Conservation (phyloP, 1,140 invertebrate species). For the Pollicipes pollicipes region DNA sequence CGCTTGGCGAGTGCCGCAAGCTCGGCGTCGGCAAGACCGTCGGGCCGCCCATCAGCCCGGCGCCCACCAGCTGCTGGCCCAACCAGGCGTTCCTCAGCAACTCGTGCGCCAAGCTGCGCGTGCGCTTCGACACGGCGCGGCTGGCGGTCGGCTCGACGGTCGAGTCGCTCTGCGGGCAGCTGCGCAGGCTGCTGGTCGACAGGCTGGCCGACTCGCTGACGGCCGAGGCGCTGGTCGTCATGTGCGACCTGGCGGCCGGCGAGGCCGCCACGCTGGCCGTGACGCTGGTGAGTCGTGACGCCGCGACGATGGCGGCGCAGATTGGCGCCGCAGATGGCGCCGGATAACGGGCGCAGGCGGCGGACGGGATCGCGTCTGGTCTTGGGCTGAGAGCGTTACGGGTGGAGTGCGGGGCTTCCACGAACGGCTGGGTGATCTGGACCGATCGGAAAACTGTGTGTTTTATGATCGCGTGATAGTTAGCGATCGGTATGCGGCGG, state of each 20-base stretch:
- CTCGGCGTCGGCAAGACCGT: constrained; percentile 51
- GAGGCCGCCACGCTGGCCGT: constrained; percentile 68
- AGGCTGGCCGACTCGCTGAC: constrained; percentile 31
- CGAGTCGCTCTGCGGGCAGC: constrained; percentile 44
- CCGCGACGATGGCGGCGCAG: too few relatives aligned
- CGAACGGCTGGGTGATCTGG: too few relatives aligned
- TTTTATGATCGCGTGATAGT: too few relatives aligned
- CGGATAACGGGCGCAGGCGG: too few relatives aligned
- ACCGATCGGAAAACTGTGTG: too few relatives aligned
- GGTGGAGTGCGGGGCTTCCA: too few relatives aligned
- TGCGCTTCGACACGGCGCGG: constrained; percentile 45
- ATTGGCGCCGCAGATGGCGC: not conserved
- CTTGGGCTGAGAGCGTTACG: too few relatives aligned
- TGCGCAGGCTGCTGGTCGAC: constrained; percentile 45
- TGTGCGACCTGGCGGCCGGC: constrained; percentile 59
- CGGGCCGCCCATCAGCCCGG: constrained; percentile 49
- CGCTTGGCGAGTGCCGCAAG: constrained; percentile 61
- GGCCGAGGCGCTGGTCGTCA: constrained; percentile 38
- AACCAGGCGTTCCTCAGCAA: constrained; percentile 46
- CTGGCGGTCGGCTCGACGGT: constrained; percentile 45
- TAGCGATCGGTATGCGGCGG: too few relatives aligned
- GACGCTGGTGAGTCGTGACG: constrained; percentile 48
- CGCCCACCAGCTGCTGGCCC: constrained; percentile 57
- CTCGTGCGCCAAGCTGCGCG: constrained; percentile 52
- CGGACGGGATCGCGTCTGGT: too few relatives aligned